Evolutionary conservation across 1,140 invertebrate species (phyloP), one percentile per base, ranked within the genome.

Genomic region (Nebria ingens): DNA sequence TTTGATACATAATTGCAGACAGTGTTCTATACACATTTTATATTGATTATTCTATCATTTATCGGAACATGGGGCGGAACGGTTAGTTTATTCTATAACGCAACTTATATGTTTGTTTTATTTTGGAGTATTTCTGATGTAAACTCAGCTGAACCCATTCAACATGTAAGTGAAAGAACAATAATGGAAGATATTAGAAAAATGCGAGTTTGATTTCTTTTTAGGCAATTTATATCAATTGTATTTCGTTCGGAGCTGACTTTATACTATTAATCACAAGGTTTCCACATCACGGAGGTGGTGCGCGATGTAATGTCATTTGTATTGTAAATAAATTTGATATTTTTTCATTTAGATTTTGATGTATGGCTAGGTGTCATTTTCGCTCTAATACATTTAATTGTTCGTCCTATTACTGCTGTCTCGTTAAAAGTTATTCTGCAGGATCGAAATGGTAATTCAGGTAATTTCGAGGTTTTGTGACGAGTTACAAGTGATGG

Each of bases 31-130:
- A 19, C 29, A 29, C 58, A 59, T 53, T 57, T 59, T 45, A 21
- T 55, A 45, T 54, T 59, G 15, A 59, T 57, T 40, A 49, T 56
- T 6, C 22, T 59, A 3, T 51, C 55, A 50, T 34, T 49, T 2
- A 57, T 59, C 52, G 58, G 58, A 20, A 55, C 15, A 54, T 59
- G 58, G 58, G 53, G 50, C 15, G 42, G 55, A 2, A 49, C 55
- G 4, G 52, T 56, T 1, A 55, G 51, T 51, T 53, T 59, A 34
- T 59, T 59, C 54, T 59, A 59, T 29, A 59, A 59, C 50, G 45
- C 51, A 20, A 34, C 57, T 51, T 52, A 57, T n/a, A 51, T 54
- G 19, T 42, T 59, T 19, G 25, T 53, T 4, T 52, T 59, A 11
- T 21, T 59, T 9, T 59, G 58, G 58, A 54, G 55, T 40, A 23